phyloP scores from a whole-genome alignment of 2,888 invertebrate species.

The Drosophila atripex region DNA sequence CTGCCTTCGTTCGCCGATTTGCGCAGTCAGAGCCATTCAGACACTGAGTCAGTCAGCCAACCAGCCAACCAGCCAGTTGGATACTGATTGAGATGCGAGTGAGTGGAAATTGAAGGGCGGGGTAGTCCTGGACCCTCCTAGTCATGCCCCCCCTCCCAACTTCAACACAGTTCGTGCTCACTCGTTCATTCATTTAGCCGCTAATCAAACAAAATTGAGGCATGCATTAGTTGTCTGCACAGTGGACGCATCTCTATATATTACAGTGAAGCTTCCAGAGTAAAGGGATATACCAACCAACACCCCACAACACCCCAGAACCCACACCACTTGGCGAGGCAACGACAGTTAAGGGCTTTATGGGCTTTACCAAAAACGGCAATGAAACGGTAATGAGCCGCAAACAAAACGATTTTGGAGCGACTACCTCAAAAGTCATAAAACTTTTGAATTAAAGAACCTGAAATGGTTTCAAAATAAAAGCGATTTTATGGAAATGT shows the following conservation, averaged over 20 bases:
- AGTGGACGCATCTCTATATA: constrained; percentile 14
- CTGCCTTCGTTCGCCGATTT: constrained; percentile 39
- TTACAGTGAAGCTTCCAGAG: neutral
- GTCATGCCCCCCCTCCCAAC: neutral
- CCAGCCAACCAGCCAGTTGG: constrained; percentile 16
- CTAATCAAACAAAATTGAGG: constrained; percentile 65
- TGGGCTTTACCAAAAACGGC: constrained; percentile 2
- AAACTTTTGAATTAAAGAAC: constrained; percentile 1
- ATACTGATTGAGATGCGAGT: constrained; percentile 20
- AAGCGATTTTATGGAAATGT: neutral
- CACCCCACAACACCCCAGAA: no score
- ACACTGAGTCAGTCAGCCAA: constrained; percentile 21
- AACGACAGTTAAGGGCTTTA: constrained; percentile 3
- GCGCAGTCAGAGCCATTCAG: constrained; percentile 45
- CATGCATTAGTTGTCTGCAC: constrained; percentile 54
- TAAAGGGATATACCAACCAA: neutral
- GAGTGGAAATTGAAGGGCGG: neutral
- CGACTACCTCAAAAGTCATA: constrained; percentile 1
- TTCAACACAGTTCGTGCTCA: constrained; percentile 23
- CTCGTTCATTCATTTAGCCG: constrained; percentile 59
- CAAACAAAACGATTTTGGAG: constrained; percentile 2
- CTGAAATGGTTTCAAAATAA: neutral
- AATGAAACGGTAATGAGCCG: constrained; percentile 7
- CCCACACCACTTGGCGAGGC: neutral
- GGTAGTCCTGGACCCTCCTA: no score